Percentiles rank a stretch among this genome's conserved stretches.
phyloP scores from a whole-genome alignment of 2,113 vertebrate genomes.

The Chloroceryle aenea region DNA sequence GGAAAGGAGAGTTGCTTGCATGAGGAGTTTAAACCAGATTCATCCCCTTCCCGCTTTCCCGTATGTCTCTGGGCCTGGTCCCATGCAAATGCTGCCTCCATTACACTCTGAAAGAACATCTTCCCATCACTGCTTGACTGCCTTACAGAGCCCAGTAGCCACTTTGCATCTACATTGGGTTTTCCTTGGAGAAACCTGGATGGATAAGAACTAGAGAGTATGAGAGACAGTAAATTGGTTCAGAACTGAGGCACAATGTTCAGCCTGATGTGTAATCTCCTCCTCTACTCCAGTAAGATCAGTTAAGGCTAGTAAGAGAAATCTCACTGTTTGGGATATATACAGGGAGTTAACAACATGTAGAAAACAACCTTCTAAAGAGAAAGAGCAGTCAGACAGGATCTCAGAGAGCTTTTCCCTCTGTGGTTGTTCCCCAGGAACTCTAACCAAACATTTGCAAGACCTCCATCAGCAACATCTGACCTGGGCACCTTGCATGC shows the following conservation, averaged over 20 bases:
- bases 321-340: not conserved
- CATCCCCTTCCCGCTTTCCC: not conserved
- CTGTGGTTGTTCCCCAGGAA: not conserved
- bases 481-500: not conserved
- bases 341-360: not conserved
- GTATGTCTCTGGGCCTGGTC: not conserved
- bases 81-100: not conserved
- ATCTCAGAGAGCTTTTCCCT: not conserved
- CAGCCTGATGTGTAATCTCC: not conserved
- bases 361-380: not conserved
- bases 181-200: not conserved
- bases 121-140: accelerated
- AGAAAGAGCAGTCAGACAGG: not conserved
- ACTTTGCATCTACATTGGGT: not conserved
- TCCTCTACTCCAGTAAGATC: not conserved
- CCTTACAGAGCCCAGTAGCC: not conserved
- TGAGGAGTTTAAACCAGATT: not conserved
- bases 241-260: not conserved
- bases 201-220: not conserved
- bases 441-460: not conserved
- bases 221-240: not conserved
- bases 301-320: not conserved
- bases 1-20: not conserved
- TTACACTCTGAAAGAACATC: not conserved
- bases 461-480: not conserved